Evolutionary conservation across 2,113 vertebrate genomes (phyloP).

Genomic region (Lonchura striata): DNA sequence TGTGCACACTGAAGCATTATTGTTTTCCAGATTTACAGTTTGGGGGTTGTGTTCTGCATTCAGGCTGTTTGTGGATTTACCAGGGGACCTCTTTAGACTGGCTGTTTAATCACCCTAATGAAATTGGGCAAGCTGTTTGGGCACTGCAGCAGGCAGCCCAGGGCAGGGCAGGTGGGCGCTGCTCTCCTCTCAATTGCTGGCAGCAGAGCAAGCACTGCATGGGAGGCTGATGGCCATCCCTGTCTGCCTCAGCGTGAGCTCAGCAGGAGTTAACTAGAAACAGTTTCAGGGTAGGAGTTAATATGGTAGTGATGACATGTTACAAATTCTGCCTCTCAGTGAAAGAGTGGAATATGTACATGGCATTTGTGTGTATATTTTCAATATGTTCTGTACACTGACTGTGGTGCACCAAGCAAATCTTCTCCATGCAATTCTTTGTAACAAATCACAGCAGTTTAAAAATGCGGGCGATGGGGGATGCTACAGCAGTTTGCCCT

Average conservation of each 20-base stretch:
- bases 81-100: not conserved
- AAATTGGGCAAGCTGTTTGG: not conserved
- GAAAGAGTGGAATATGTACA: not conserved
- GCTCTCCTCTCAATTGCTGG: not conserved
- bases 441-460: not conserved
- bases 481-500: not conserved
- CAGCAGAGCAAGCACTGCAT: rapidly evolving
- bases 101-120: not conserved
- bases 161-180: not conserved
- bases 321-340: not conserved
- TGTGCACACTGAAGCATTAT: not conserved
- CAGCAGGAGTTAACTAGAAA: not conserved
- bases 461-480: no score
- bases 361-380: rapidly evolving
- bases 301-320: not conserved
- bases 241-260: rapidly evolving
- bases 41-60: not conserved
- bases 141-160: not conserved
- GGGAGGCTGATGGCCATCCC: not conserved
- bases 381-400: not conserved
- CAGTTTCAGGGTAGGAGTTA: not conserved
- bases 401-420: rapidly evolving
- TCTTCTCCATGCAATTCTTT: not conserved
- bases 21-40: not conserved
- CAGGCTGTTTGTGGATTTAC: not conserved